Evolutionary conservation across 1,140 invertebrate genomes (phyloP).

Genomic region (Sogatella furcifera): DNA sequence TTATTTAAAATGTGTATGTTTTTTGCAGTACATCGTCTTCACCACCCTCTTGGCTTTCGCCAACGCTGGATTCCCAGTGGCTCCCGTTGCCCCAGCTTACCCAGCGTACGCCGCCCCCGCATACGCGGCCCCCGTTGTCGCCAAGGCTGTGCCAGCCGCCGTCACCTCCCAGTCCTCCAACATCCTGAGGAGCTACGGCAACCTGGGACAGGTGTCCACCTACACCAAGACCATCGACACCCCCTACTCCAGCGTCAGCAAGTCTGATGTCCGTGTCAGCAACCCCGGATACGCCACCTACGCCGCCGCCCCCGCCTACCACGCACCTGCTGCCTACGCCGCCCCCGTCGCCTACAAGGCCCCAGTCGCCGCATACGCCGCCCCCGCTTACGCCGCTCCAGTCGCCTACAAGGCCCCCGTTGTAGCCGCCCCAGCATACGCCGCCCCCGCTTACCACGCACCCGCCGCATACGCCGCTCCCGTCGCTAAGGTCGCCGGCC

Average conservation of each 20-base stretch:
- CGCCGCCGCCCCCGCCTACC: conserved; percentile 22
- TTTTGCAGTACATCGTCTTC: conserved; percentile 19
- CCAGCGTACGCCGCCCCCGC: conserved; percentile 20
- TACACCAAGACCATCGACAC: conserved; percentile 31
- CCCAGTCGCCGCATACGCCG: conserved; percentile 18
- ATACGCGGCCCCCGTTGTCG: conserved; percentile 25
- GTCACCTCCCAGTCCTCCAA: conserved; percentile 27
- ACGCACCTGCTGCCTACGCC: conserved; percentile 12
- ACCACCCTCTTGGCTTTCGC: conserved; percentile 21
- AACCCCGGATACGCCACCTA: conserved; percentile 28
- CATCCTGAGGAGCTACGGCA: conserved; percentile 28
- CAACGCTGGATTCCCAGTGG: conserved; percentile 18
- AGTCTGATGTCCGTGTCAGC: conserved; percentile 31
- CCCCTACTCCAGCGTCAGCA: conserved; percentile 30
- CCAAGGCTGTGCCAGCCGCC: conserved; percentile 22
- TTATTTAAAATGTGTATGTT: too few relatives aligned
- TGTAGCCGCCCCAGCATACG: conserved; percentile 28
- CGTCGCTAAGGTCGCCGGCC: conserved; percentile 16
- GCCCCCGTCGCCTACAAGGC: conserved; percentile 14
- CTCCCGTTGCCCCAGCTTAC: conserved; percentile 15
- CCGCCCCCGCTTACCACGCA: conserved; percentile 16
- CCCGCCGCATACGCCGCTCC: conserved; percentile 19
- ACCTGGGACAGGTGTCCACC: conserved; percentile 29
- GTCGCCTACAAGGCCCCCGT: conserved; percentile 31
- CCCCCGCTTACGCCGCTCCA: conserved; percentile 18